A percentile compares a stretch with the other conserved stretches of the same genome.
Conservation (phyloP, 2,888 invertebrate species). For the Bombylius discolor region DNA sequence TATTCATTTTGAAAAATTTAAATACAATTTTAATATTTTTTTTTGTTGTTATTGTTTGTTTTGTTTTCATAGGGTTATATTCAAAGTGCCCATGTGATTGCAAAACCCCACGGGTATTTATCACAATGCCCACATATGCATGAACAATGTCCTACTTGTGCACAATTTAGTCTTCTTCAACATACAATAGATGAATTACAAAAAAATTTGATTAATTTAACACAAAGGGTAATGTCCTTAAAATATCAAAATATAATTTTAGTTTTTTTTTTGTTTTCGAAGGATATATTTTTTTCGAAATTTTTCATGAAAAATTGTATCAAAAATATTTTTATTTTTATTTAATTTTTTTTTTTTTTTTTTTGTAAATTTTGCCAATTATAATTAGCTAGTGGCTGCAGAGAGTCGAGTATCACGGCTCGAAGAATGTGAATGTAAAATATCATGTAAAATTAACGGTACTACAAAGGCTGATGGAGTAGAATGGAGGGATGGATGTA, state of each 20-base stretch:
- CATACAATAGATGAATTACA: constrained; percentile 69
- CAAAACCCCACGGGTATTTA: constrained; percentile 74
- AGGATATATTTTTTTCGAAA: not conserved
- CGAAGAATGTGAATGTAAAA: constrained; percentile 84
- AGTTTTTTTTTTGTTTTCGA: not conserved
- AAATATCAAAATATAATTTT: not conserved
- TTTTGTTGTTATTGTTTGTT: not conserved
- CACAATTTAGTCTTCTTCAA: constrained; percentile 73
- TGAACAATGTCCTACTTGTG: constrained; percentile 81
- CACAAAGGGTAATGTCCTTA: constrained; percentile 54
- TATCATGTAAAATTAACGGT: constrained; percentile 71
- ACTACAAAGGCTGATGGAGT: constrained; percentile 71
- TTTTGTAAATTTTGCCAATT: not conserved
- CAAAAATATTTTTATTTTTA: too few species aligned
- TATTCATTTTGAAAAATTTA: not conserved
- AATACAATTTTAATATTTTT: not conserved
- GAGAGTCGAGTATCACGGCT: constrained; percentile 56
- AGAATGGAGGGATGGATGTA: constrained; percentile 74
- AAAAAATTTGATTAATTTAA: constrained; percentile 66
- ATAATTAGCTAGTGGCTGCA: constrained; percentile 57
- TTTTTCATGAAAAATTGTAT: too few species aligned
- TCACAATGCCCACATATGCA: constrained; percentile 76
- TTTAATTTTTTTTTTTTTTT: too few species aligned
- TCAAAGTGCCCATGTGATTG: constrained; percentile 75
- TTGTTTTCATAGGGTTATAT: constrained; percentile 54